Base-by-base conservation (phyloP, 2,113 vertebrate genomes). In the Onychostoma macrolepis region DNA sequence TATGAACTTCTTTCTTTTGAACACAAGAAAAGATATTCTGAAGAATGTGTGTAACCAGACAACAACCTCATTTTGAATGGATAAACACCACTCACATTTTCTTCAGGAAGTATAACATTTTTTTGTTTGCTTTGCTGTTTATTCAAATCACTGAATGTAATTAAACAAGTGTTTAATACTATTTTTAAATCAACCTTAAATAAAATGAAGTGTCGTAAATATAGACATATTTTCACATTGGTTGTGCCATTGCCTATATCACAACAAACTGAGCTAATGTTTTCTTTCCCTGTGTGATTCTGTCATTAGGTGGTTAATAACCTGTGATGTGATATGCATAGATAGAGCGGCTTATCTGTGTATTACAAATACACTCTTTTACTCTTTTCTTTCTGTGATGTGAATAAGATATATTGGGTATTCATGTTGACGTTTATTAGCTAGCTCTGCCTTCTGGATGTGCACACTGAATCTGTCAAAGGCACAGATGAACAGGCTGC, bases 391-490 rank as follows among this genome's bases (percentile, higher is more conserved):
- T 28, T 21, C 50, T 26, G 21, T 72, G 85, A 74, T 53, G 26
- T 69, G 30, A 83, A 71, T 36, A 48, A 28, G n/a, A 45, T 36
- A 67, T 67, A 71, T 50, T 3, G 26, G 38, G 43, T 71, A 83
- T 83, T 83, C 63, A 33, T 83, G 63, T 83, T 83, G 63, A 71
- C 28, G 30, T 74, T 84, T 84, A 74, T 84, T 84, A 72, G 43
- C 26, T 45, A 69, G 58, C 13, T 21, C 58, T 87, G 79, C 53
- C 74, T 58, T 30, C 13, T 69, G 76, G 72, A 58, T 74, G 71
- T 83, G 79, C 19, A 72, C 82, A 89, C 84, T 86, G 88, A 84
- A 84, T 89, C 90, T 89, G 91, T 92, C 92, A 93, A 88, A 88
- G 88, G 91, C 63, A 45, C 58, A 82, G 91, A 92, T 89, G 89